phyloP scores from a whole-genome alignment of 1,140 invertebrate genomes.

The Drosophila truncata region DNA sequence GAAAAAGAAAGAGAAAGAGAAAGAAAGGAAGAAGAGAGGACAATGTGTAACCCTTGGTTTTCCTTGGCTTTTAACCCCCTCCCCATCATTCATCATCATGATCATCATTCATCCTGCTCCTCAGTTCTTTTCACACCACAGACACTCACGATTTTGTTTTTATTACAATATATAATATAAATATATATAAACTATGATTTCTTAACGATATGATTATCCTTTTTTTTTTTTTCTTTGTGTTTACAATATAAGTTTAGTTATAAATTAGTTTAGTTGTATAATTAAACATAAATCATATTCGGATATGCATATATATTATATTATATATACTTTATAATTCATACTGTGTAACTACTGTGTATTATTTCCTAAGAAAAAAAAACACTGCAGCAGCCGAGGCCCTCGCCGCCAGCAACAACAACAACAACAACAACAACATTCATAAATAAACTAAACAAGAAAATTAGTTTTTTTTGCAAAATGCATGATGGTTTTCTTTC shows the following conservation, averaged over 20 bases:
- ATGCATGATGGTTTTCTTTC: conserved; percentile 7
- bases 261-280: conserved; percentile 28
- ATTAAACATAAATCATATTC: conserved; percentile 43
- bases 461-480: conserved; percentile 53
- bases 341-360: conserved; percentile 50
- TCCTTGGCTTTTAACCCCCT: neutral
- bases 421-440: conserved; percentile 34
- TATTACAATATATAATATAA: conserved; percentile 18
- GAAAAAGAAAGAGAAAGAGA: neutral
- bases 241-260: conserved; percentile 35
- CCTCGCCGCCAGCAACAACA: conserved; percentile 4
- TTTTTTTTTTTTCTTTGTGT: conserved; percentile 1
- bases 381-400: conserved; percentile 29
- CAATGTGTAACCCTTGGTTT: neutral
- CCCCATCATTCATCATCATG: neutral
- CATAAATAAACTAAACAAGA: conserved; percentile 60
- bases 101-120: neutral
- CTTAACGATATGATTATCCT: conserved; percentile 20
- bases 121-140: conserved; percentile 1
- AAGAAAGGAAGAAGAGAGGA: neutral
- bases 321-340: conserved; percentile 54
- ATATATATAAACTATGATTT: conserved; percentile 27
- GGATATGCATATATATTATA: conserved; percentile 39
- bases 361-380: conserved; percentile 45
- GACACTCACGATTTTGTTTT: conserved; percentile 32